phyloP scores from a whole-genome alignment of 2,113 vertebrate genomes.

The Halcyon senegalensis region DNA sequence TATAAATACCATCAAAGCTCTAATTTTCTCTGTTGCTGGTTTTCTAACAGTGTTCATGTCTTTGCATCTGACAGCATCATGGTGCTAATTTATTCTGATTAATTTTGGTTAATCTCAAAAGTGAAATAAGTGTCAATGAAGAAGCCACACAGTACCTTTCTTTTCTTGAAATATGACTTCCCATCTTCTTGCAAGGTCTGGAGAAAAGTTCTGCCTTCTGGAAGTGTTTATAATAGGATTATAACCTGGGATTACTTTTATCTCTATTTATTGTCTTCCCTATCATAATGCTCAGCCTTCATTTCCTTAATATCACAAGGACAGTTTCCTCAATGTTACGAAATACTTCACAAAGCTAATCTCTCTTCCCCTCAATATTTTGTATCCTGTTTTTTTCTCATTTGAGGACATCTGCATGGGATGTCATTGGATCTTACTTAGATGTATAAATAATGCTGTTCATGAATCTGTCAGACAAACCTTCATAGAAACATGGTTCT shows the following conservation, averaged over 20 bases:
- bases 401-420: background rate
- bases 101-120: background rate
- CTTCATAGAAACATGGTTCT: background rate
- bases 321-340: background rate
- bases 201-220: background rate
- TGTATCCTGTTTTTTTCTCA: background rate
- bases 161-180: background rate
- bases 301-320: constrained; percentile 10
- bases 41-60: background rate
- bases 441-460: background rate
- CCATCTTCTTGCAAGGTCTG: background rate
- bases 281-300: background rate
- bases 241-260: background rate
- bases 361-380: background rate
- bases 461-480: background rate
- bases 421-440: background rate
- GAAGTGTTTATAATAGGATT: background rate
- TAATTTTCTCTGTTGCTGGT: background rate
- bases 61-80: background rate
- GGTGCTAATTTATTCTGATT: background rate
- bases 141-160: background rate
- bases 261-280: background rate
- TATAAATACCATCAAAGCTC: background rate
- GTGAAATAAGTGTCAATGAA: background rate
- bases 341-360: background rate